Conservation (phyloP, 2,113 vertebrate genomes). For the Egretta garzetta region DNA sequence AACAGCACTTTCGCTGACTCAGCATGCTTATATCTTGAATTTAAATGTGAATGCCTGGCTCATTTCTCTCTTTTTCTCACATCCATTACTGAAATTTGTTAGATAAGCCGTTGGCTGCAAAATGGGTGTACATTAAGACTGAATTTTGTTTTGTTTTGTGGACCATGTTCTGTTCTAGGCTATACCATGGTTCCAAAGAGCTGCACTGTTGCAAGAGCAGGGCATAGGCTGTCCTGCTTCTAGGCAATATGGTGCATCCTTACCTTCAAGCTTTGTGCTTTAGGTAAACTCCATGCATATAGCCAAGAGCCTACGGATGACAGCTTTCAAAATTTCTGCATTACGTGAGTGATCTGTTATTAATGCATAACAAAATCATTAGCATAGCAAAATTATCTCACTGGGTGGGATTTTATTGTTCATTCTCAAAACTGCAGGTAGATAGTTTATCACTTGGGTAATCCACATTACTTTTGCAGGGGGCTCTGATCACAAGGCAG, state of each 20-base stretch:
- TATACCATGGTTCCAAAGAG: neutral
- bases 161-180: neutral
- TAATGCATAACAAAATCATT: neutral
- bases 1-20: neutral
- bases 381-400: neutral
- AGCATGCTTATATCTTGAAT: neutral
- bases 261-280: neutral
- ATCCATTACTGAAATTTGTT: neutral
- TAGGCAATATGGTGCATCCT: neutral
- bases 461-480: rapidly evolving
- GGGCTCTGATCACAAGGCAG: neutral
- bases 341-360: neutral
- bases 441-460: neutral
- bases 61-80: neutral
- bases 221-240: neutral
- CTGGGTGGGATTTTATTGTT: neutral
- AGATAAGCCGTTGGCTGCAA: neutral
- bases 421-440: neutral
- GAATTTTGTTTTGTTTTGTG: neutral
- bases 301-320: neutral
- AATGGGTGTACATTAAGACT: neutral
- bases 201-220: neutral
- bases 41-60: neutral
- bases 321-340: neutral
- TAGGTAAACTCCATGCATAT: neutral